phyloP scores from a whole-genome alignment of 2,797 vertebrate genomes.

The Neosilurus mollespiculum region DNA sequence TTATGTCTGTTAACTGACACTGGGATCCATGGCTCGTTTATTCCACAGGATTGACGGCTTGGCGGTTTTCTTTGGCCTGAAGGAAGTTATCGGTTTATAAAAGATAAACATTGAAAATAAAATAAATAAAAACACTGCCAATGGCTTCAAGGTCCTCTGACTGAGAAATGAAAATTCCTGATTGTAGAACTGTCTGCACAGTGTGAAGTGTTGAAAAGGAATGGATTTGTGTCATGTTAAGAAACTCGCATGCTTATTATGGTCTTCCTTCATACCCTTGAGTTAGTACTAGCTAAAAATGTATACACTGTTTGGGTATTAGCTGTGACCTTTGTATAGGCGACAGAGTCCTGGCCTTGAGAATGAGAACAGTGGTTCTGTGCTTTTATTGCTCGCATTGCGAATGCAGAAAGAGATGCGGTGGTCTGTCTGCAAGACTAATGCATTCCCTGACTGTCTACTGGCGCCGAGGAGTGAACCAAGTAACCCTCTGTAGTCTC shows the following conservation, averaged over 20 bases:
- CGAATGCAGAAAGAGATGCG: constrained; percentile 6
- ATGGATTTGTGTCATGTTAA: neutral
- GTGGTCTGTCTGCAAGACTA: constrained; percentile 25
- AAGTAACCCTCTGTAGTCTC: neutral
- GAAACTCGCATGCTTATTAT: neutral
- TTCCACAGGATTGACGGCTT: neutral
- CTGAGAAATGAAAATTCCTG: neutral
- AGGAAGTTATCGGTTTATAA: neutral
- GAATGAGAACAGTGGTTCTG: constrained; percentile 2
- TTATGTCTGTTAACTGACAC: constrained; percentile 1
- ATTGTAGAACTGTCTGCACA: neutral
- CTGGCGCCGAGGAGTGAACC: neutral
- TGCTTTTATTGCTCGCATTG: neutral
- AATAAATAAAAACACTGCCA: neutral
- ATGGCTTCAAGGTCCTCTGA: neutral
- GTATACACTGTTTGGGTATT: neutral
- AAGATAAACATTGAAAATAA: no score
- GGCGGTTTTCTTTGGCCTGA: neutral
- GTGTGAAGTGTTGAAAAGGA: neutral
- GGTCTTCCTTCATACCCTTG: no score
- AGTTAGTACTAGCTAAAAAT: neutral
- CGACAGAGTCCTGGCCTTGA: neutral
- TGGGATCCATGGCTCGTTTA: neutral
- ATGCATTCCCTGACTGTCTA: constrained; percentile 11
- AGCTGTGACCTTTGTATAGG: neutral